A percentile compares a stretch with the other conserved stretches of the same genome.
These are phyloP conservation scores for Tyto alba DNA, from an alignment of 2,113 vertebrate species.

Conservation along the genomic window DNA sequence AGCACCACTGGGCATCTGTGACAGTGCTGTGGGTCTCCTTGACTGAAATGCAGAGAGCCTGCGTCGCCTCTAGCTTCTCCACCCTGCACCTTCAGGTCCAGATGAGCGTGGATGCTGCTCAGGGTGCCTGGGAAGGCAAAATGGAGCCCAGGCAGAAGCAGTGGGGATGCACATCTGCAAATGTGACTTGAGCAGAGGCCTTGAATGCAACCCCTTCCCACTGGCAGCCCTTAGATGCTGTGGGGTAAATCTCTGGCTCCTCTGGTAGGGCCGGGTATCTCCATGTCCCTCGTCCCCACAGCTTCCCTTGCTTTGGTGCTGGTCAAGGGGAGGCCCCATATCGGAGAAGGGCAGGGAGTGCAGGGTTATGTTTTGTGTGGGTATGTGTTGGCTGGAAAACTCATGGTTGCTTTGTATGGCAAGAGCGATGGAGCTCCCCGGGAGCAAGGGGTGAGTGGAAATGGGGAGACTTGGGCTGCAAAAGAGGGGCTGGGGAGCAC, in stretches of 20 bases:
- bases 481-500: not conserved
- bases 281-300: not conserved
- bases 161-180: not conserved
- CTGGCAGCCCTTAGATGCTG: accelerated
- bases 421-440: not conserved
- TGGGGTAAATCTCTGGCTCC: not conserved
- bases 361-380: not conserved
- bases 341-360: not conserved
- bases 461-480: not conserved
- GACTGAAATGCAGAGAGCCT: not conserved
- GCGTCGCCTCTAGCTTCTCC: not conserved
- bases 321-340: not conserved
- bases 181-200: not conserved
- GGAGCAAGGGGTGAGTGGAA: not conserved
- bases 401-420: not conserved
- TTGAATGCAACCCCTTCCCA: not conserved
- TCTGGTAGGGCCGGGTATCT: accelerated
- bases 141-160: not conserved
- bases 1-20: not conserved
- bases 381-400: not conserved
- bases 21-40: not conserved
- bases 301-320: not conserved
- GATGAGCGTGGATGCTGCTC: not conserved
- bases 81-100: not conserved
- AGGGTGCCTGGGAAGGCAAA: not conserved